Conservation (phyloP, 2,113 vertebrate genomes). For the Seriola aureovittata region DNA sequence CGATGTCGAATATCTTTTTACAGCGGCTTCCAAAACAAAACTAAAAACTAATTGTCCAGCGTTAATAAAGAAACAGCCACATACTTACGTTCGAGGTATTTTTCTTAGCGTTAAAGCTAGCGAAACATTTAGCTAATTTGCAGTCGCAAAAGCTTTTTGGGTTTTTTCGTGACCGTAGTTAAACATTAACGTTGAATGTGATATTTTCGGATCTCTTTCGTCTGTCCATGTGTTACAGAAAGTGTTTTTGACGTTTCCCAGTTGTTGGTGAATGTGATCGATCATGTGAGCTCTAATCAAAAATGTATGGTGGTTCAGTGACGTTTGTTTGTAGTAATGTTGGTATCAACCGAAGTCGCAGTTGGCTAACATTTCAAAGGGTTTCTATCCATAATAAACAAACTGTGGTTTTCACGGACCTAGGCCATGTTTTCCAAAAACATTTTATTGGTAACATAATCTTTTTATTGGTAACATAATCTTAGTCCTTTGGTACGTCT, state of each 20-base stretch:
- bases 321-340: background rate
- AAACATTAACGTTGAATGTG: no score
- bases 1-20: fast-evolving
- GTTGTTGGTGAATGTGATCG: background rate
- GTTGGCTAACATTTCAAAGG: slow-evolving; percentile 29
- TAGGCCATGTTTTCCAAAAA: background rate
- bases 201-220: background rate
- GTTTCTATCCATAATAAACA: background rate
- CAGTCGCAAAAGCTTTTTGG: background rate
- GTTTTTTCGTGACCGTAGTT: background rate
- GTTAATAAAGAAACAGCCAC: background rate
- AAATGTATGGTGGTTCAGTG: background rate
- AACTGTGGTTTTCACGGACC: background rate
- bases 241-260: background rate
- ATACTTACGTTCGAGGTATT: background rate
- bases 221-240: fast-evolving
- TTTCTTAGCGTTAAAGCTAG: slow-evolving; percentile 19
- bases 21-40: fast-evolving
- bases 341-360: background rate
- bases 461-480: background rate
- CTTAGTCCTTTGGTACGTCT: no score
- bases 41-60: fast-evolving
- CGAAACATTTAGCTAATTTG: slow-evolving; percentile 35
- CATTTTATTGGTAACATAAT: background rate
- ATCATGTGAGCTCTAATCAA: slow-evolving; percentile 18